Evolutionary conservation across 2,113 vertebrate species (phyloP), one percentile per base, ranked within the genome.

Genomic region (Potamarius usumacintae): DNA sequence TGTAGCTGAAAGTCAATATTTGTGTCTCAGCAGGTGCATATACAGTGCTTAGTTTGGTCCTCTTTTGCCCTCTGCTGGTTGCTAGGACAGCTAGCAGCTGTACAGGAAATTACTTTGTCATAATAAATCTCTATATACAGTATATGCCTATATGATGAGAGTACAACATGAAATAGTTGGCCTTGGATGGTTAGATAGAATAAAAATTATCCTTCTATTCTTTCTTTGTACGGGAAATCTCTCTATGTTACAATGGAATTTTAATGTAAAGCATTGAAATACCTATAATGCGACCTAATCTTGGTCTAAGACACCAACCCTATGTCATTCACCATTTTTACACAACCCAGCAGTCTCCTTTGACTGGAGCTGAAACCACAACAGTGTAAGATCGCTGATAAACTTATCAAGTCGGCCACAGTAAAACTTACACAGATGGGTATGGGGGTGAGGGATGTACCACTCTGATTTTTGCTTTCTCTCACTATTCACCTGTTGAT

Each of bases 11-110:
- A 76, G 22, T 25, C 71, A 74, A 2, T 76, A 52, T 12, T 12
- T 12, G 0, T 53, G 2, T 65, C 48, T 34, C 30, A 65, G 27
- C 52, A 27, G 48, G 11, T 67, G 34, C 60, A 25, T 1, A 22
- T 1, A 22, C 18, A 34, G 50, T 67, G 10, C 22, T 53, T 81
- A 30, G 76, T 71, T 34, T 69, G 52, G n/a, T 82, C 79, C 67
- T 87, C 53, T 82, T 27, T 62, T 57, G 89, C 89, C 89, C 84
- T 76, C 89, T 90, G 84, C 86, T 88, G 89, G 81, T 42, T 42
- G 34, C 9, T 78, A 4, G 25, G 18, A 22, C 22, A 25, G 42
- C 42, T 42, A 42, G 42, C 42, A 42, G 42, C 42, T 42, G 42
- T 42, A 42, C 42, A 42, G 5, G 58, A 5, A 42, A 81, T 22